These are phyloP conservation scores for Albula goreensis DNA, from an alignment of 2,113 vertebrate species.

Conservation along the genomic window DNA sequence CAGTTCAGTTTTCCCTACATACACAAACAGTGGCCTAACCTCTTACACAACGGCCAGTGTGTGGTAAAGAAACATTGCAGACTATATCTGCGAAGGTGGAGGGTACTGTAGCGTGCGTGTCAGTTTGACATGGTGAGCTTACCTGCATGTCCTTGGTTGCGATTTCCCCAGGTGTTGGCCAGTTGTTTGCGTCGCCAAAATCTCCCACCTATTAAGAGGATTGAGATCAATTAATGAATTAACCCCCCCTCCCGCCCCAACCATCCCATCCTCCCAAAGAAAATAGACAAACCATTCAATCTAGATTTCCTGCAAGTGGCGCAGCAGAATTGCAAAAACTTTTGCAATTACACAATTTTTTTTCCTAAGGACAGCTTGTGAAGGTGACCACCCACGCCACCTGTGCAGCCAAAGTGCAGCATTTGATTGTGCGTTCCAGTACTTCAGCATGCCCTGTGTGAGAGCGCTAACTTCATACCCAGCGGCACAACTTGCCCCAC, in stretches of 20 bases:
- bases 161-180: constrained; percentile 97
- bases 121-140: constrained; percentile 37
- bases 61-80: too few species aligned
- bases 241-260: not conserved
- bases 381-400: not conserved
- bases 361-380: not conserved
- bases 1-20: too few species aligned
- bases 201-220: constrained; percentile 81
- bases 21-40: too few species aligned
- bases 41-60: too few species aligned
- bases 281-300: not conserved
- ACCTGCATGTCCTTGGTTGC: constrained; percentile 94
- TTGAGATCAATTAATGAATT: not conserved
- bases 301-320: not conserved
- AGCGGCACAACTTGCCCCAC: not conserved
- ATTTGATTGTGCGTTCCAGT: not conserved
- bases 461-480: not conserved
- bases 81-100: too few species aligned
- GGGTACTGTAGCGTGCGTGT: too few species aligned
- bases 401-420: not conserved
- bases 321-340: too few species aligned
- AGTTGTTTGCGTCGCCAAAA: constrained; percentile 92
- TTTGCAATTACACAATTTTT: not conserved
- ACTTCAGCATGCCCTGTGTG: not conserved
- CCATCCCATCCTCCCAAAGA: too few species aligned